Evolutionary conservation across 2,888 invertebrate genomes (phyloP).

Genomic region (Zele albiditarsus): DNA sequence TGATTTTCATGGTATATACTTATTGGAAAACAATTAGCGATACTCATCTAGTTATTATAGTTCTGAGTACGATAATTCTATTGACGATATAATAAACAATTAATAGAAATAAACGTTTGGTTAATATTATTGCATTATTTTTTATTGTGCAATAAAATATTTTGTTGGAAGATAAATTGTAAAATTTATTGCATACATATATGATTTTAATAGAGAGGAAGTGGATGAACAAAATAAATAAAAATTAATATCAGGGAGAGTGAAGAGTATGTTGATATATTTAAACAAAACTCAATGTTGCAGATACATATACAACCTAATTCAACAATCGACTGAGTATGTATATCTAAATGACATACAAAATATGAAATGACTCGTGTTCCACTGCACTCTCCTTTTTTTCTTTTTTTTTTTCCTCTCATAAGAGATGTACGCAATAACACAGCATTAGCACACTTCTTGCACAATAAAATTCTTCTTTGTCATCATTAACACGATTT

Average conservation of each 20-base stretch:
- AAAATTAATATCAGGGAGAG: too few relatives aligned
- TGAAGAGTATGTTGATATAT: not conserved
- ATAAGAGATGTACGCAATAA: conserved; percentile 63
- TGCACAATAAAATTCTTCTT: conserved; percentile 7
- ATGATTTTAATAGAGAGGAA: too few relatives aligned
- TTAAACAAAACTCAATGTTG: not conserved
- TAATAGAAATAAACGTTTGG: too few relatives aligned
- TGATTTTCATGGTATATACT: not conserved
- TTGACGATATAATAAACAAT: too few relatives aligned
- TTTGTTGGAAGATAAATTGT: too few relatives aligned
- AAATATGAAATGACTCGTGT: conserved; percentile 63
- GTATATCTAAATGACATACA: conserved; percentile 56
- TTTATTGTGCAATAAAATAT: too few relatives aligned
- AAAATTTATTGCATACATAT: too few relatives aligned
- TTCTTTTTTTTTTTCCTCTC: conserved; percentile 51
- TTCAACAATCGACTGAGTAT: not conserved
- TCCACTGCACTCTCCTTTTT: not conserved
- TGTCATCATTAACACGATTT: conserved; percentile 5
- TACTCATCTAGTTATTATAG: not conserved
- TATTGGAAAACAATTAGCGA: not conserved
- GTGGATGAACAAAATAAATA: too few relatives aligned
- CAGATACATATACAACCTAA: not conserved
- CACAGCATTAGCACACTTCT: conserved; percentile 57
- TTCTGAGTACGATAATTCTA: not conserved
- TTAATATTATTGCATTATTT: too few relatives aligned